Base-by-base conservation (phyloP, 1,140 invertebrate species). In the Condylostylus longicornis region DNA sequence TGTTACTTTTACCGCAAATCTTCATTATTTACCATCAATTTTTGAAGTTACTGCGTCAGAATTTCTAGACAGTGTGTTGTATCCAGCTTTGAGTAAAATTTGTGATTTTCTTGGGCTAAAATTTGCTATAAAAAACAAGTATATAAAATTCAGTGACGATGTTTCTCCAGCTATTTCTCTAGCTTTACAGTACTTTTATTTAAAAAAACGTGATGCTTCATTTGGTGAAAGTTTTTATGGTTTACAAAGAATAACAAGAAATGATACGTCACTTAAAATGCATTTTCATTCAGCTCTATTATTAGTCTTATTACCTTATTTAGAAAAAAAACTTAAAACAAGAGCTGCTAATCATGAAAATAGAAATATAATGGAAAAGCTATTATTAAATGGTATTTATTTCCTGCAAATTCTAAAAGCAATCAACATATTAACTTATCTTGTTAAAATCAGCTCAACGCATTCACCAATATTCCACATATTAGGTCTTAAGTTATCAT, bases 171-270 rank as follows among this genome's bases (percentile, higher is more conserved):
- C 50, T 10, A 17, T 58, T 2, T 56, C 53, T 10, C 56, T 47
- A 51, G 33, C 51, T 3, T 35, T 58, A 1, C 56, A 58, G 37
- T 54, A 56, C 23, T 28, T 58, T 6, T 58, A 58, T 25, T 38
- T 58, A 9, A 42, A 48, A n/a, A 54, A 58, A 13, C 37, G 55
- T 0, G 50, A 47, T 17, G 51, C 54, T 13, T 58, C 54, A 1
- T 54, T 58, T 25, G 54, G 54, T 0, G 54, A 58, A 25, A 58
- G 54, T 42, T 58, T 58, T 27, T 58, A 58, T 34, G 54, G 54
- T 10, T 34, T 58, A 14, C 54, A 58, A 13, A 39, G 54, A 5
- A 31, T 58, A 0, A 49, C 38, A 10, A 41, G 45, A 0, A n/a
- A n/a, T n/a, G n/a, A n/a, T n/a, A n/a, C n/a, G n/a, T n/a, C n/a